Evolutionary conservation across 2,888 invertebrate genomes (phyloP).

Genomic region (Meandrusa payeni): DNA sequence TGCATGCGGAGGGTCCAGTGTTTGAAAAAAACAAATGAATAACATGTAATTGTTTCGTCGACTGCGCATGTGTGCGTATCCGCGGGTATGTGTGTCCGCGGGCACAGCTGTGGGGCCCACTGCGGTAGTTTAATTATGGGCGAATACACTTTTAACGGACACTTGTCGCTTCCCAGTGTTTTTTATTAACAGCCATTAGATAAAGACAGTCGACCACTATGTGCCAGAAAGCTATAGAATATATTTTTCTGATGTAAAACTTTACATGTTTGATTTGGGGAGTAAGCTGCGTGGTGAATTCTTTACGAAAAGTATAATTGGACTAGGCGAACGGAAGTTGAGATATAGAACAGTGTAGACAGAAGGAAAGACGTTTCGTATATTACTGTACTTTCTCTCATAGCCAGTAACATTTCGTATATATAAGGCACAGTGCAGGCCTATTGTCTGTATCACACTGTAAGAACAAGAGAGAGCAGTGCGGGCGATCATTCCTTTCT

Average conservation of each 20-base stretch:
- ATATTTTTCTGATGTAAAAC: neutral
- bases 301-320: no score
- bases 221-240: neutral
- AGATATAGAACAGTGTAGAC: no score
- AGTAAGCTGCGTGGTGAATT: no score
- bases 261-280: no score
- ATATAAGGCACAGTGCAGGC: no score
- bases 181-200: slow-evolving; percentile 5
- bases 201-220: slow-evolving; percentile 6
- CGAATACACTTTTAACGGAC: slow-evolving; percentile 17
- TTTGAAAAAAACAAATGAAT: slow-evolving; percentile 7
- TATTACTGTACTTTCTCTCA: no score
- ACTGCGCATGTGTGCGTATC: neutral
- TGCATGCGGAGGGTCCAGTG: slow-evolving; percentile 11
- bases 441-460: no score
- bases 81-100: slow-evolving; percentile 3
- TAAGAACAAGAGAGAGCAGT: no score
- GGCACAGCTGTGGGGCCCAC: slow-evolving; percentile 17
- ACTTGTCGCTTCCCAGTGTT: slow-evolving; percentile 25
- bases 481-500: no score
- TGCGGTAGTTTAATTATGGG: slow-evolving; percentile 21
- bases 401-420: no score
- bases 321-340: no score
- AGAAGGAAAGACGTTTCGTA: no score
- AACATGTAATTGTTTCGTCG: slow-evolving; percentile 12